Base-by-base conservation (phyloP, 1,140 invertebrate species). In the Hyles vespertilio region DNA sequence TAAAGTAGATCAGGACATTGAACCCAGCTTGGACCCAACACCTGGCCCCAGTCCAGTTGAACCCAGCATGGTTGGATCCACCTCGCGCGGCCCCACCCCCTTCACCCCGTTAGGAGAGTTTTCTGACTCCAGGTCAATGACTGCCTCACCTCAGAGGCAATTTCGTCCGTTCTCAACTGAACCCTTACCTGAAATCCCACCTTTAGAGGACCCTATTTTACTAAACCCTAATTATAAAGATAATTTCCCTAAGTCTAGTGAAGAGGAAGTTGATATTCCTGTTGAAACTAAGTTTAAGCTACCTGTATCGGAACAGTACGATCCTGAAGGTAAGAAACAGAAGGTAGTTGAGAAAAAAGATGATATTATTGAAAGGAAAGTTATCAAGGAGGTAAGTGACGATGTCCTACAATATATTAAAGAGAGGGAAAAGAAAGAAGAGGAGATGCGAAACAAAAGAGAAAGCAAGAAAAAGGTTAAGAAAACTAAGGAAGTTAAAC, bases 141-240 rank as follows among this genome's bases (percentile, higher is more conserved):
- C 36, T 40, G 5, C 36, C 0, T 40, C 8, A 0, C 4, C 5
- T 40, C 36, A 40, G 36, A 67, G 79, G 51, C 69, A 72, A 32
- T 87, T 78, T 53, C 64, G 77, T 51, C 83, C 84, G 3, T 87
- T 87, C 59, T 84, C 81, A 0, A 79, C 72, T 40, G 79, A 86
- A 62, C 72, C 78, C 2, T 51, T 72, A 5, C 46, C 55, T 32
- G 67, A 70, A 58, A 62, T 84, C 5, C 79, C 81, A 6, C 76
- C 81, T 8, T 22, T 82, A 55, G 82, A 89, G 65, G 68, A 79
- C 5, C 80, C 80, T 2, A 79, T 85, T 9, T 78, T 84, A 11
- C 66, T 87, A 3, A 85, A 85, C 7, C 79, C 78, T 44, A 59
- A 75, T 32, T 83, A 79, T 49, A 66, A 70, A 43, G 81, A 85